Conservation (phyloP, 2,113 vertebrate species). For the Cettia cetti region DNA sequence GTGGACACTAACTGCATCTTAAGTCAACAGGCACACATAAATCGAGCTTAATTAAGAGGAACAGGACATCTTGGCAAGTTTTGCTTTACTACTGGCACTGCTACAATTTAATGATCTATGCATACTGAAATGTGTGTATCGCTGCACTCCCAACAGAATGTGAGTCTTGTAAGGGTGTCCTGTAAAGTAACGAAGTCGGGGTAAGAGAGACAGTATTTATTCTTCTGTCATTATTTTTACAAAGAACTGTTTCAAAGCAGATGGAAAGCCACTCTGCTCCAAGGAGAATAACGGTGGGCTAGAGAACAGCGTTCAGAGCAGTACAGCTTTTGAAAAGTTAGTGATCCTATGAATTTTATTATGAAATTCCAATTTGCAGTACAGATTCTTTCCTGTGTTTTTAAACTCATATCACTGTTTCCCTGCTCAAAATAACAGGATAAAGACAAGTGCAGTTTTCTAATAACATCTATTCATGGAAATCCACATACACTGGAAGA, state of each 20-base stretch:
- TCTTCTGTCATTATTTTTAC: background rate
- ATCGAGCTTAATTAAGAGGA: constrained; percentile 48
- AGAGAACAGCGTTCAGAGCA: background rate
- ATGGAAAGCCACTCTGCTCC: background rate
- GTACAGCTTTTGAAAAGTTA: constrained; percentile 6
- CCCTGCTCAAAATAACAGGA: background rate
- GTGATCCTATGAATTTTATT: background rate
- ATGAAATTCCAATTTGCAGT: background rate
- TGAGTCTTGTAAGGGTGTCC: background rate
- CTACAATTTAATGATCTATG: constrained; percentile 53
- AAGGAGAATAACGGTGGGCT: constrained; percentile 6
- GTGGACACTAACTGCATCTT: constrained; percentile 43
- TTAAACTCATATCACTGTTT: background rate
- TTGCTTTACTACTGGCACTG: constrained; percentile 35
- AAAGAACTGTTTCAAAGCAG: background rate
- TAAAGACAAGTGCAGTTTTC: constrained; percentile 14
- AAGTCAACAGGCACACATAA: constrained; percentile 50
- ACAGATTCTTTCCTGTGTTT: background rate
- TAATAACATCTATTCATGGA: background rate
- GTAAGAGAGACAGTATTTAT: background rate
- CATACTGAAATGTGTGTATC: constrained; percentile 1
- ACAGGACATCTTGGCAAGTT: constrained; percentile 24
- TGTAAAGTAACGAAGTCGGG: background rate
- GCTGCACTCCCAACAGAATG: background rate
- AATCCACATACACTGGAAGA: background rate